These are phyloP conservation scores for Psittacula cyanocephala DNA, from an alignment of 2,113 vertebrate genomes.

Conservation along the genomic window DNA sequence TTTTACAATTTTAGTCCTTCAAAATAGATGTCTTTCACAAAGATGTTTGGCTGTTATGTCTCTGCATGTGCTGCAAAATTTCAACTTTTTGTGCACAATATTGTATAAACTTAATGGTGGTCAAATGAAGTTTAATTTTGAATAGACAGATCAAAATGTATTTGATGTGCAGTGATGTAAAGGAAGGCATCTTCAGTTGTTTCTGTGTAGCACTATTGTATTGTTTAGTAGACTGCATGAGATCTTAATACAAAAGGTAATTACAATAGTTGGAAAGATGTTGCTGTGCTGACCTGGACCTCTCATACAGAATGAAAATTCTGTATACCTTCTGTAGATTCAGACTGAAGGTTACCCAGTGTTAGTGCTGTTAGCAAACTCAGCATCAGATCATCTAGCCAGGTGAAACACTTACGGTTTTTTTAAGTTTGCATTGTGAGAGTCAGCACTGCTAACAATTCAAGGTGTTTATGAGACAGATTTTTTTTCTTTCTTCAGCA, in stretches of 20 bases:
- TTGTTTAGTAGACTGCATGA: not conserved
- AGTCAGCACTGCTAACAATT: not conserved
- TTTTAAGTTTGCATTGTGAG: not conserved
- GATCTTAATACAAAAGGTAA: not conserved
- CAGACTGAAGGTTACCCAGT: not conserved
- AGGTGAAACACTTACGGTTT: rapidly evolving
- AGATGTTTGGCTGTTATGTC: not conserved
- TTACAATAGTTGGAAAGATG: not conserved
- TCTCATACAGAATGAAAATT: not conserved
- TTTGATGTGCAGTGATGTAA: not conserved
- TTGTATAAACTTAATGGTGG: not conserved
- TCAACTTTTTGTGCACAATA: slow-evolving; percentile 4
- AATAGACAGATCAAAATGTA: not conserved
- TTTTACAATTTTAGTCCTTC: not conserved
- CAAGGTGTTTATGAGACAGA: not conserved
- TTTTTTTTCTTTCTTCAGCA: not conserved
- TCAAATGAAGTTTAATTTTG: not conserved
- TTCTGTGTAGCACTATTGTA: not conserved
- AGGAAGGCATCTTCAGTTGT: not conserved
- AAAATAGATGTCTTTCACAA: slow-evolving; percentile 12
- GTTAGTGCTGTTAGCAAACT: not conserved
- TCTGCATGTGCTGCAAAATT: slow-evolving; percentile 11
- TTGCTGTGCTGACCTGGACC: not conserved
- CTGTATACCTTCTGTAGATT: not conserved
- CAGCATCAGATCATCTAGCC: not conserved